A percentile compares a stretch with the other conserved stretches of the same genome.
Conservation (phyloP, 2,888 invertebrate genomes). For the Acanthococcus lagerstroemiae region DNA sequence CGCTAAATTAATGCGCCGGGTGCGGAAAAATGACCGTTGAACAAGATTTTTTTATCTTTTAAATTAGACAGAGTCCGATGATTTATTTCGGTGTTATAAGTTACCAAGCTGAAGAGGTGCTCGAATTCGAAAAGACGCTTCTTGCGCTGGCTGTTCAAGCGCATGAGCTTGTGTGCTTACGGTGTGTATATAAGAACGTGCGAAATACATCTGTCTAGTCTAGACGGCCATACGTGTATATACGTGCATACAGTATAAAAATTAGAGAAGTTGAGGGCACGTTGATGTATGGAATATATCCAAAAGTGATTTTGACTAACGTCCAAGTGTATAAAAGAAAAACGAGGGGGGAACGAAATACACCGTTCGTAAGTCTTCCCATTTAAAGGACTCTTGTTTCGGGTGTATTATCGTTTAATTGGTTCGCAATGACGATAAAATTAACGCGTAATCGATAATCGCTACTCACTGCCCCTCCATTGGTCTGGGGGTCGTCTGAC, state of each 20-base stretch:
- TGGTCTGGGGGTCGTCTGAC: no score
- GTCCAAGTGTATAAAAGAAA: conserved; percentile 6
- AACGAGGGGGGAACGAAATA: background rate
- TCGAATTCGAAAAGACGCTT: no score
- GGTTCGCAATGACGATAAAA: background rate
- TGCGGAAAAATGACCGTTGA: no score
- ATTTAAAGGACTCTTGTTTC: background rate
- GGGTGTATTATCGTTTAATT: background rate
- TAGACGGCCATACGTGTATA: conserved; percentile 3
- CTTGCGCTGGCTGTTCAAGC: no score
- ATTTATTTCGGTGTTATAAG: no score
- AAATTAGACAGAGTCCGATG: no score
- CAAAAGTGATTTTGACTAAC: conserved; percentile 17
- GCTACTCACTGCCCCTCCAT: no score
- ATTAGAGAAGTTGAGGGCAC: conserved; percentile 21
- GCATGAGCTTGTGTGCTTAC: no score
- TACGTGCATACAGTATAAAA: conserved; percentile 10
- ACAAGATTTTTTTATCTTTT: no score
- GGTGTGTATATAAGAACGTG: background rate
- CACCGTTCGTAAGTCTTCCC: background rate
- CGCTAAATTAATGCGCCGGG: no score
- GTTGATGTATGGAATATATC: conserved; percentile 23
- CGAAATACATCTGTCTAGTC: conserved; percentile 16
- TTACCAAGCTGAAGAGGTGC: no score
- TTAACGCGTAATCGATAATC: no score